Evolutionary conservation across 2,113 vertebrate genomes (phyloP).

Genomic region (Dasypus novemcinctus): DNA sequence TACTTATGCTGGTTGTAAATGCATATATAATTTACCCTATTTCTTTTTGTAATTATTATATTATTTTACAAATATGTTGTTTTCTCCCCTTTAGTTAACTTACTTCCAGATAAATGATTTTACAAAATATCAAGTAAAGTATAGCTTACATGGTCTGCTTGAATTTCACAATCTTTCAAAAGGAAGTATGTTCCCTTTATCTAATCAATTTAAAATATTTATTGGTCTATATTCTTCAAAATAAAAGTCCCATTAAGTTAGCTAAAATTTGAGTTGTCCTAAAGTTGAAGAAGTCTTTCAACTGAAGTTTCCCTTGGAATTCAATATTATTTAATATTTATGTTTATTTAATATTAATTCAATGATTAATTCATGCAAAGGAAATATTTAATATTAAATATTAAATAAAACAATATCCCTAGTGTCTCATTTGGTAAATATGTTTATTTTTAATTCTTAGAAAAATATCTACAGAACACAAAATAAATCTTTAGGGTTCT

Average conservation of each 20-base stretch:
- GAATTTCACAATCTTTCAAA: conserved; percentile 11
- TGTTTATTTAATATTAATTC: conserved; percentile 37
- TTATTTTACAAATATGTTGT: neutral
- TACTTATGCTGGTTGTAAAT: neutral
- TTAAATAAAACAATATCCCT: conserved; percentile 24
- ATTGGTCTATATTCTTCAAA: conserved; percentile 44
- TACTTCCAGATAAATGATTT: neutral
- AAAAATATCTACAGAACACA: neutral
- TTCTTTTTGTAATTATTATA: neutral
- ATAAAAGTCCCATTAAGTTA: neutral
- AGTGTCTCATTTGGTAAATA: conserved; percentile 24
- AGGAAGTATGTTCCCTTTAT: neutral
- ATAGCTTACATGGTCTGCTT: neutral
- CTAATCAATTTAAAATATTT: neutral
- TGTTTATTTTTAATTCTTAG: conserved; percentile 27
- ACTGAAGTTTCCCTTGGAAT: conserved; percentile 46
- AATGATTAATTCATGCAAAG: conserved; percentile 17
- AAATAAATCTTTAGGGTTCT: neutral
- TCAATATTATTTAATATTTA: conserved; percentile 49
- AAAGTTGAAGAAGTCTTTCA: neutral
- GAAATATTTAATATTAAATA: conserved; percentile 53
- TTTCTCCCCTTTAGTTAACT: neutral
- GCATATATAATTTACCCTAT: neutral
- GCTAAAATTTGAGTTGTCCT: conserved; percentile 16
- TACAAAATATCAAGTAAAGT: neutral